These are phyloP conservation scores for Pseudanteris insignis DNA, from an alignment of 2,888 invertebrate genomes.

Conservation along the genomic window DNA sequence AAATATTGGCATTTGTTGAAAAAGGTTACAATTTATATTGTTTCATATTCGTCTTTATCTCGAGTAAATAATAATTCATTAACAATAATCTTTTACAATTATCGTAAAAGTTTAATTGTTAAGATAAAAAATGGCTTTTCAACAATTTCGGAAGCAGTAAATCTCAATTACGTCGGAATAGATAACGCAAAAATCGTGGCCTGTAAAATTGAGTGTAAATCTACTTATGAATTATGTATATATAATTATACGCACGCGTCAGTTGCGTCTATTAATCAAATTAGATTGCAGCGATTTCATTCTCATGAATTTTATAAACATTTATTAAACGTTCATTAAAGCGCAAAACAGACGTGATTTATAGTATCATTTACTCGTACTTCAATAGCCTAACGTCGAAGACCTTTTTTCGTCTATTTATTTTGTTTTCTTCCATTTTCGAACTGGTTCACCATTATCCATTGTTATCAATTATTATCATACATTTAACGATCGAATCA, in stretches of 20 bases:
- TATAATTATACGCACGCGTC: constrained; percentile 14
- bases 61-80: no score
- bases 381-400: not conserved
- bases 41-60: no score
- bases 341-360: constrained; percentile 8
- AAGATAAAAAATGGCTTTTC: not conserved
- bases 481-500: no score
- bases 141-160: constrained; percentile 5
- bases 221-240: constrained; percentile 20
- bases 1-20: no score
- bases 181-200: constrained; percentile 1
- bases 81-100: no score
- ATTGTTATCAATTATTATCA: no score
- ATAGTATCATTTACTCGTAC: constrained; percentile 6
- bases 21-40: no score
- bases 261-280: constrained; percentile 2
- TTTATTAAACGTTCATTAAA: constrained; percentile 15
- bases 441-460: no score
- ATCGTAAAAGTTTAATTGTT: no score
- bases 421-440: no score
- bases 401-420: no score
- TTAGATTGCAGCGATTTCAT: not conserved
- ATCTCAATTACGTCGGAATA: constrained; percentile 6
- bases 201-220: constrained; percentile 6
- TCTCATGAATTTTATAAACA: constrained; percentile 9